These are phyloP conservation scores for Syngnathoides biaculeatus DNA, from an alignment of 2,113 vertebrate genomes.

Conservation along the genomic window DNA sequence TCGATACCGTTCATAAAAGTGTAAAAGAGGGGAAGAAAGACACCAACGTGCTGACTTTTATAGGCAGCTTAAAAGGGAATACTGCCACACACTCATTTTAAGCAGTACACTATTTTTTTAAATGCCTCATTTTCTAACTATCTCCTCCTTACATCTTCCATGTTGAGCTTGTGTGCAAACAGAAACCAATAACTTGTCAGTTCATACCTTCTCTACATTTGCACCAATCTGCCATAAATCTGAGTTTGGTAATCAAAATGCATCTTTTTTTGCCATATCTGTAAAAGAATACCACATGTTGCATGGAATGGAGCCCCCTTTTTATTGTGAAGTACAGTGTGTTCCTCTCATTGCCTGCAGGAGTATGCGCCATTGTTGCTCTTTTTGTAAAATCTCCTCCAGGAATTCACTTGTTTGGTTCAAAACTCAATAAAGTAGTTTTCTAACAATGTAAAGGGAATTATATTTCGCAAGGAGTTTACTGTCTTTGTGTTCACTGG, in stretches of 20 bases:
- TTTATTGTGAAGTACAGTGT: conserved; percentile 19
- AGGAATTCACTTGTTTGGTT: not conserved
- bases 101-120: too few species aligned
- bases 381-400: conserved; percentile 46
- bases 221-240: not conserved
- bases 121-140: not conserved
- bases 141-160: not conserved
- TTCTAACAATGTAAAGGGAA: not conserved
- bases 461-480: conserved; percentile 29
- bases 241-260: conserved; percentile 5
- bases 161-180: not conserved
- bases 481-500: not conserved
- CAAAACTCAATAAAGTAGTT: not conserved
- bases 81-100: not conserved
- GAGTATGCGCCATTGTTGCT: conserved; percentile 13
- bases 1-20: too few species aligned
- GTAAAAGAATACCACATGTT: conserved; percentile 47
- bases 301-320: conserved; percentile 54
- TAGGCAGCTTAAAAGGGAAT: not conserved
- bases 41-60: not conserved
- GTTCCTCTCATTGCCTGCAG: conserved; percentile 20
- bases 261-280: conserved; percentile 32
- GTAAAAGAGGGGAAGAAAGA: too few species aligned
- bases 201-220: not conserved
- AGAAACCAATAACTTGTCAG: not conserved